Conservation (phyloP, 2,888 invertebrate genomes). For the Omphaloscelis lunosa region DNA sequence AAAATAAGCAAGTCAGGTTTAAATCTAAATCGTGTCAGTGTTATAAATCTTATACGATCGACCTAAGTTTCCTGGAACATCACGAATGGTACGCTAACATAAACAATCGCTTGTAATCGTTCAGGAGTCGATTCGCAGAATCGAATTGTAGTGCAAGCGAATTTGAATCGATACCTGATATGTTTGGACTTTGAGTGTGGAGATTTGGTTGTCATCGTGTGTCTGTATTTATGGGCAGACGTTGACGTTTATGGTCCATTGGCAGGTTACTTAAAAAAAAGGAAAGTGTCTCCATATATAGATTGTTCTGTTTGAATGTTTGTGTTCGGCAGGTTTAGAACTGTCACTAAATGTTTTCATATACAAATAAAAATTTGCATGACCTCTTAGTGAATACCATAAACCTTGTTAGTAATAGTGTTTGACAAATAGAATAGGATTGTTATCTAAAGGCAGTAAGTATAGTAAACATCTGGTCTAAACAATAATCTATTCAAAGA, state of each 20-base stretch:
- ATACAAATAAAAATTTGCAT: not conserved
- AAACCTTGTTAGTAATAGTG: not conserved
- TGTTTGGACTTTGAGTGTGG: slow-evolving; percentile 43
- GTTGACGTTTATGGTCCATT: not conserved
- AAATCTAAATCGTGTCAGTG: slow-evolving; percentile 49
- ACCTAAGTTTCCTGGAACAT: slow-evolving; percentile 61
- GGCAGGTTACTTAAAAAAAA: slow-evolving; percentile 2
- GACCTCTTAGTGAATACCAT: not conserved
- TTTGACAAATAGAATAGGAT: not conserved
- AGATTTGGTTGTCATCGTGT: slow-evolving; percentile 22
- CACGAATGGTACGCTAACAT: slow-evolving; percentile 53
- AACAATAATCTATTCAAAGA: not conserved
- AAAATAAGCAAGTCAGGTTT: slow-evolving; percentile 20
- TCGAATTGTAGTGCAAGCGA: slow-evolving; percentile 53
- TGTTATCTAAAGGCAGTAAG: not conserved
- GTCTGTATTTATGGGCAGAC: not conserved
- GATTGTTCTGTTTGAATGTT: not conserved
- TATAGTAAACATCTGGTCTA: not conserved
- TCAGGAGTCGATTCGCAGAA: slow-evolving; percentile 51
- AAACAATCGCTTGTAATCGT: slow-evolving; percentile 52
- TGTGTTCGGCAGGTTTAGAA: not conserved
- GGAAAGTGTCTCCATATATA: not conserved
- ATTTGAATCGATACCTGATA: slow-evolving; percentile 61
- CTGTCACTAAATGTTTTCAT: not conserved
- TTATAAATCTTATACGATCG: slow-evolving; percentile 40